Conservation (phyloP, 2,113 vertebrate genomes). For the Ia io region DNA sequence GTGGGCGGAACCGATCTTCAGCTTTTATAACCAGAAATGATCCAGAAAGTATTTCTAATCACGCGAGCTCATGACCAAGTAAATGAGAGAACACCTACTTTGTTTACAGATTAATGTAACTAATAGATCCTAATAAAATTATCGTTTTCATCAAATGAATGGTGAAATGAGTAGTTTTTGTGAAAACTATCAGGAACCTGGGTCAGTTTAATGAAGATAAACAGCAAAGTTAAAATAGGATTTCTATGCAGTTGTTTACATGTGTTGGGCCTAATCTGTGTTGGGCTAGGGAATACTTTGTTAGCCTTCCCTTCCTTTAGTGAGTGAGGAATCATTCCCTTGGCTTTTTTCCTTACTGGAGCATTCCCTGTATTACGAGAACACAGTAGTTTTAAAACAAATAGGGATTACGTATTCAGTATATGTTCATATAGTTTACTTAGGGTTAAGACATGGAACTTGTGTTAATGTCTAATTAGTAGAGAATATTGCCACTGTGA, state of each 20-base stretch:
- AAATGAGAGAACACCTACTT: slow-evolving; percentile 37
- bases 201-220: slow-evolving; percentile 11
- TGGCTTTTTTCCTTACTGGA: background rate
- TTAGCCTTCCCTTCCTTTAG: background rate
- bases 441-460: background rate
- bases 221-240: slow-evolving; percentile 18
- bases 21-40: slow-evolving; percentile 32
- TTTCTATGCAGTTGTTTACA: background rate
- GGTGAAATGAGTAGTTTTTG: background rate
- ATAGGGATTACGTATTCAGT: background rate
- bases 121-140: background rate
- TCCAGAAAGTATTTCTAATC: slow-evolving; percentile 41
- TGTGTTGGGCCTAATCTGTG: background rate
- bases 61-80: slow-evolving; percentile 10
- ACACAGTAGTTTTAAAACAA: background rate
- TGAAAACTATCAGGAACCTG: background rate
- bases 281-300: background rate
- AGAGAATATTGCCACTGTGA: background rate
- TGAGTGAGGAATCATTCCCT: background rate
- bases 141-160: background rate
- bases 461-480: background rate
- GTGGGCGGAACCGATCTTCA: slow-evolving; percentile 37
- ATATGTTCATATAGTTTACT: background rate
- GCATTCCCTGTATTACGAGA: background rate
- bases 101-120: slow-evolving; percentile 26